A percentile compares a stretch with the other conserved stretches of the same genome.
phyloP scores from a whole-genome alignment of 2,797 vertebrate species.

The Sebastes variabilis region DNA sequence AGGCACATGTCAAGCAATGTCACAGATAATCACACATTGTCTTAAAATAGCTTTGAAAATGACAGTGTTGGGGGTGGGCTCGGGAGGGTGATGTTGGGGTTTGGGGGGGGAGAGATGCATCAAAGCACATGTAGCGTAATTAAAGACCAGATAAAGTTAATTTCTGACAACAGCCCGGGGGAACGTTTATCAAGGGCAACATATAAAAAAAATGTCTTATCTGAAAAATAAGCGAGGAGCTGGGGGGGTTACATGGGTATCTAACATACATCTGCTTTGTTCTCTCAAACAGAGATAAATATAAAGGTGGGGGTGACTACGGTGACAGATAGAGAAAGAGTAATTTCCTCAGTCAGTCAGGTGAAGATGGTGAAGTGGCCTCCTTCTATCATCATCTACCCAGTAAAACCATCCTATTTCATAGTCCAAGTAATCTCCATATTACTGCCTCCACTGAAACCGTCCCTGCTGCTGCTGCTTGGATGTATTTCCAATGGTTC shows the following conservation, averaged over 20 bases:
- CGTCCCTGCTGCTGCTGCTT: not conserved
- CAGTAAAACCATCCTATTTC: constrained; percentile 62
- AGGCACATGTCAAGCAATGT: constrained; percentile 82
- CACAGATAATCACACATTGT: constrained; percentile 82
- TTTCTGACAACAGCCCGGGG: constrained; percentile 73
- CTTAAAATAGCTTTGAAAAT: constrained; percentile 83
- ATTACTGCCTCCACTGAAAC: constrained; percentile 22
- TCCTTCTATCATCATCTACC: constrained; percentile 44
- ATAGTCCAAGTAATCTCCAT: constrained; percentile 56
- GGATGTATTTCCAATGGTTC: not conserved
- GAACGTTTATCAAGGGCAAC: constrained; percentile 72
- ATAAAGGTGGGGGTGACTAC: constrained; percentile 24
- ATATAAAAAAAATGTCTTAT: constrained; percentile 53
- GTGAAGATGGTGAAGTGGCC: constrained; percentile 51
- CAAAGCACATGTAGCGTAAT: constrained; percentile 72
- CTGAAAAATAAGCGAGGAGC: constrained; percentile 31
- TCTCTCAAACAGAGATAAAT: constrained; percentile 48
- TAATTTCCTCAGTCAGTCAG: constrained; percentile 56
- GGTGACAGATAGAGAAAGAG: constrained; percentile 56
- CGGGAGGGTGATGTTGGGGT: constrained; percentile 40
- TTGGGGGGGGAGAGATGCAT: constrained; percentile 55
- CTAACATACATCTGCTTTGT: constrained; percentile 53
- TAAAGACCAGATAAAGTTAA: constrained; percentile 79
- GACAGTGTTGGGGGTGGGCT: constrained; percentile 55
- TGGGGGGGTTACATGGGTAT: constrained; percentile 22